Conservation (phyloP, 2,113 vertebrate genomes). For the Pteropus alecto region DNA sequence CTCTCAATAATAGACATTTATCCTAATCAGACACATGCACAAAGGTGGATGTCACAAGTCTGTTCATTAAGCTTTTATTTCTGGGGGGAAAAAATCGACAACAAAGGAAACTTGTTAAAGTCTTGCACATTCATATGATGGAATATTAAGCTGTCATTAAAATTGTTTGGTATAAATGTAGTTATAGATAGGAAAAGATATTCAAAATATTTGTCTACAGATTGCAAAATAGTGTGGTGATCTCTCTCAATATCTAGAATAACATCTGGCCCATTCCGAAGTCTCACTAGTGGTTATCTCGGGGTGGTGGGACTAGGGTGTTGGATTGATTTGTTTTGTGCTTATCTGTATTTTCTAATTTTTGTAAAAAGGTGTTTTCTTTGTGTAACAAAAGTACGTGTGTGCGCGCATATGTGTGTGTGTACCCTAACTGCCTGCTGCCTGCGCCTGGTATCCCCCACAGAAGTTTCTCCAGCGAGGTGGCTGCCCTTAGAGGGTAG, state of each 20-base stretch:
- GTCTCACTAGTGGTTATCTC: background rate
- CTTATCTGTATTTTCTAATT: background rate
- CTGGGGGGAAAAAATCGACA: background rate
- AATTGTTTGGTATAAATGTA: background rate
- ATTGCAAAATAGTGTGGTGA: background rate
- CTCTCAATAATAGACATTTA: background rate
- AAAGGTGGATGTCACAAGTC: background rate
- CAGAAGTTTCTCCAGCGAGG: background rate
- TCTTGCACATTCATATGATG: background rate
- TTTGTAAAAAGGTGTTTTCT: background rate
- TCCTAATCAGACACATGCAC: background rate
- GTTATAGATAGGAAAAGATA: background rate
- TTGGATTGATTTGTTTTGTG: constrained; percentile 8
- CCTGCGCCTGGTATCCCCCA: background rate
- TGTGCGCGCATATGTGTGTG: background rate
- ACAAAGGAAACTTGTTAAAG: background rate
- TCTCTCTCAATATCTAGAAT: background rate
- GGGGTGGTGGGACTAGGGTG: background rate
- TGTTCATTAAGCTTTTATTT: background rate
- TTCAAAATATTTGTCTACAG: background rate
- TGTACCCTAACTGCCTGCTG: background rate
- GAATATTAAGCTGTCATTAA: background rate
- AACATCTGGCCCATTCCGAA: background rate
- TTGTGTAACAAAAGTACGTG: background rate
- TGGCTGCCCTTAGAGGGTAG: background rate